Evolutionary conservation across 2,888 invertebrate species (phyloP), one percentile per base, ranked within the genome.

Genomic region (Monopis laevigella): DNA sequence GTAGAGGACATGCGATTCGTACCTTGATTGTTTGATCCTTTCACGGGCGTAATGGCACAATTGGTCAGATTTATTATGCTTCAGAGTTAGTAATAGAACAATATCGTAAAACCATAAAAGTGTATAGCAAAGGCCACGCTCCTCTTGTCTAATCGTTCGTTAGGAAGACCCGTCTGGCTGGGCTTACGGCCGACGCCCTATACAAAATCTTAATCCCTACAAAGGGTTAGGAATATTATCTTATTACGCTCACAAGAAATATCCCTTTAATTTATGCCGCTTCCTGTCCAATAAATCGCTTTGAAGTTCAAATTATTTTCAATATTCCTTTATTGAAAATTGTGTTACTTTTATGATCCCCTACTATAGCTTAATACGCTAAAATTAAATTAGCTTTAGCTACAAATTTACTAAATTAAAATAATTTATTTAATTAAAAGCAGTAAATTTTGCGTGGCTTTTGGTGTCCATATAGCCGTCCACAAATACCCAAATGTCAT

Each of bases 131-230:
- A 62, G 66, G 60, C 56, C 56, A 49, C 48, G 54, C 54, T 51
- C 51, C 58, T 59, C 59, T 57, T 48, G 47, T 54, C 56, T 63
- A 64, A 62, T 62, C 63, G 55, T 36, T 62, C 62, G 56, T 35
- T 51, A 50, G 56, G 61, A 58, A 54, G 59, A 18, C 66, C 62
- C 70, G 73, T 70, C 72, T 72, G 73, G 59, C 60, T 56, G 56
- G 60, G 65, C 62, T 71, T 60, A 71, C 59, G 62, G 65, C 55
- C 59, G 56, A 55, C 64, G 63, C 75, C 77, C 77, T 77, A 74
- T 78, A 78, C 78, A 74, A 75, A 78, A 78, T 78, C 78, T 78
- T 77, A 78, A 78, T 80, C 77, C 72, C 67, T 61, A 68, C 77
- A 78, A 78, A 80, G 78, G 78, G 78, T 78, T 78, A 78, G 62